Evolutionary conservation across 2,797 vertebrate genomes (phyloP).

Genomic region (Acanthornis magna): DNA sequence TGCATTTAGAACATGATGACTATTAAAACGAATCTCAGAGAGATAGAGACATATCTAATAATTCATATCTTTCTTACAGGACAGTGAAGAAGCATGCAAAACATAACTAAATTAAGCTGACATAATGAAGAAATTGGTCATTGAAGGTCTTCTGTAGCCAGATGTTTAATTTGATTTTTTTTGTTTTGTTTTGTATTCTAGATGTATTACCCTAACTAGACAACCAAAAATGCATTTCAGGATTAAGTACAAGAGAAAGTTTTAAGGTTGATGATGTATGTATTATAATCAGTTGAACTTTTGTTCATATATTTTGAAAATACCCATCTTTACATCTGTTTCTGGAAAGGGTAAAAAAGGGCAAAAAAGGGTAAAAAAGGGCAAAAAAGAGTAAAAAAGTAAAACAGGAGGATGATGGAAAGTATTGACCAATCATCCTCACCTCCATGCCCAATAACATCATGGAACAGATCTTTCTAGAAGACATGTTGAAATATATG

Average conservation of each 20-base stretch:
- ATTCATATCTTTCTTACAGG: neutral
- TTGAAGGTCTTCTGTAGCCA: neutral
- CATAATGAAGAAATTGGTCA: neutral
- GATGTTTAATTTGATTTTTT: neutral
- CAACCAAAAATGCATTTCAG: neutral
- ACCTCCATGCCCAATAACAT: fast-evolving
- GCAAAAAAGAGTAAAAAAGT: neutral
- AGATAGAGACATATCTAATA: neutral
- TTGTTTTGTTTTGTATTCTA: neutral
- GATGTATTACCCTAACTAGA: neutral
- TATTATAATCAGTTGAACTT: neutral
- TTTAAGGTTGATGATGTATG: neutral
- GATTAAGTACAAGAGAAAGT: neutral
- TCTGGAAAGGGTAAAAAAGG: neutral
- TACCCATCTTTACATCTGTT: neutral
- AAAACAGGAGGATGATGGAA: neutral
- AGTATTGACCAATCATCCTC: neutral
- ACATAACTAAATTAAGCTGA: neutral
- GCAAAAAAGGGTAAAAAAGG: neutral
- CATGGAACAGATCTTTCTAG: neutral
- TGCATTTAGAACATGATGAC: neutral
- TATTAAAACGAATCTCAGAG: neutral
- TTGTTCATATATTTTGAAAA: neutral
- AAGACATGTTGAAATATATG: neutral
- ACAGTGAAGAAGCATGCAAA: neutral